Evolutionary conservation across 2,797 vertebrate genomes (phyloP), one percentile per base, ranked within the genome.

Genomic region (Crenuchus spilurus): DNA sequence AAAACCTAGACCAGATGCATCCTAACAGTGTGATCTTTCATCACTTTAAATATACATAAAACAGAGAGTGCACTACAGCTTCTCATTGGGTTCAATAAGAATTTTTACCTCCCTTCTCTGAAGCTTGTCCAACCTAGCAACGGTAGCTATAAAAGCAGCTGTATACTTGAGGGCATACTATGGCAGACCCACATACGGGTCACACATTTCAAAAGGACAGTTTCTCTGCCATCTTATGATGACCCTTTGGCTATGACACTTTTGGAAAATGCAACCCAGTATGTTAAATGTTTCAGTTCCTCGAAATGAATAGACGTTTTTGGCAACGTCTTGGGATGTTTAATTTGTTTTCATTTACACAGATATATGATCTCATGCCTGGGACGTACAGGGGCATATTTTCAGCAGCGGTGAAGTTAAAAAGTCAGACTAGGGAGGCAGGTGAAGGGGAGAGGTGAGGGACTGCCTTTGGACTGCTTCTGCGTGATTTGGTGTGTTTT

Each of bases 401-500:
- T 39, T 67, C 31, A 66, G 61, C 61, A 30, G 7, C 22, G 44
- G 13, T 10, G 5, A 28, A 46, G 26, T 30, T 54, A 60, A 60
- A 16, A 28, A 28, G 24, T 11, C 20, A 48, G 28, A 2, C 20
- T 7, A 6, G 24, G 46, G 26, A 46, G 52, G 48, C 41, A 41
- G 18, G 16, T 62, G 18, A 62, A 73, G 65, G 42, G 26, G 13
- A 24, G 31, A 60, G 35, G 69, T 77, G 20, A 68, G 35, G 18
- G 42, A 35, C 46, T 30, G 72, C 51, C 67, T 77, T 64, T 76
- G 51, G 60, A 64, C 46, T 33, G 52, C 37, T 16, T 49, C 30
- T 54, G 24, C 18, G 7, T 77, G 9, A 18, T 62, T 69, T 35
- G 20, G 30, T 60, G 35, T 75, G 57, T 26, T 62, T 46, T 39